A percentile compares a stretch with the other conserved stretches of the same genome.
phyloP scores from a whole-genome alignment of 2,113 vertebrate genomes.

The Dascyllus trimaculatus region DNA sequence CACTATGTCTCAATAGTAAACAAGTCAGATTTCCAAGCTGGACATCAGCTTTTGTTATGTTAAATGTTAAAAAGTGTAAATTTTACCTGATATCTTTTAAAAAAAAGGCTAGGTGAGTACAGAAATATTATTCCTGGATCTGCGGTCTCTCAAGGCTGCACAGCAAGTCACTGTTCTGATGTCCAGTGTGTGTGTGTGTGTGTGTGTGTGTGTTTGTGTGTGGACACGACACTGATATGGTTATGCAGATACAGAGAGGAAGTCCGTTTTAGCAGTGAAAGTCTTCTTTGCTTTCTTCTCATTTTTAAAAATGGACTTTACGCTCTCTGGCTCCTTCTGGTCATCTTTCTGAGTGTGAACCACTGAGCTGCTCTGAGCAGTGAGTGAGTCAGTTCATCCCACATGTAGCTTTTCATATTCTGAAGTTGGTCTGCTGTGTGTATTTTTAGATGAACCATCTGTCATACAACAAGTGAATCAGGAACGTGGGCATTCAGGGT shows the following conservation, averaged over 20 bases:
- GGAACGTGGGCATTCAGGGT: constrained; percentile 24
- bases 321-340: constrained; percentile 16
- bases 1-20: too few relatives aligned
- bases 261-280: background rate
- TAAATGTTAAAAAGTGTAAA: too few relatives aligned
- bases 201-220: background rate
- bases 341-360: constrained; percentile 36
- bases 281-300: background rate
- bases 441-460: constrained; percentile 77
- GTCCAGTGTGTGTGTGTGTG: background rate
- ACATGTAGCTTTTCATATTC: constrained; percentile 68
- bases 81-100: background rate
- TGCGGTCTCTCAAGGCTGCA: background rate
- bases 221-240: background rate
- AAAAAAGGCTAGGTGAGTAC: background rate
- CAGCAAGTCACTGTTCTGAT: background rate
- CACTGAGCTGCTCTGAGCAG: constrained; percentile 45
- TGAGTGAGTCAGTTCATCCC: constrained; percentile 74
- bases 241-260: constrained; percentile 1
- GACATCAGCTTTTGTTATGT: too few relatives aligned
- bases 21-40: too few relatives aligned
- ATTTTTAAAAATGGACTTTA: constrained; percentile 12
- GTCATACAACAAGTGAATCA: constrained; percentile 50
- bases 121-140: constrained; percentile 6
- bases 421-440: constrained; percentile 45